Conservation (phyloP, 2,113 vertebrate genomes). For the Ardeotis arabs region DNA sequence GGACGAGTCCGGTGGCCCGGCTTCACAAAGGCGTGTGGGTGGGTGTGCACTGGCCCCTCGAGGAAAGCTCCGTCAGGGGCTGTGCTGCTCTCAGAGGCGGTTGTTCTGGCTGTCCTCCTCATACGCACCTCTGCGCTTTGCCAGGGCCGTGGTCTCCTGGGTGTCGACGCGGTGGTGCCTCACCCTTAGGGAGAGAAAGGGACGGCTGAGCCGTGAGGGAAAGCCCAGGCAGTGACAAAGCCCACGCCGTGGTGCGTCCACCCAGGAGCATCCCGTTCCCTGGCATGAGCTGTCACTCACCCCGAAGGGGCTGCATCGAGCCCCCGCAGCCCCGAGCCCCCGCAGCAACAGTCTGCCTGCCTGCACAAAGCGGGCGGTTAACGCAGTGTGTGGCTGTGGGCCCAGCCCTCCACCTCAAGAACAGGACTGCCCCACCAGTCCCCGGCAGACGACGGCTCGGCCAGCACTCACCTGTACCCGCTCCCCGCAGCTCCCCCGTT, state of each 20-base stretch:
- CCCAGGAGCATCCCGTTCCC: neutral
- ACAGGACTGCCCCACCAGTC: accelerated
- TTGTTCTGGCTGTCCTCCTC: conserved; percentile 58
- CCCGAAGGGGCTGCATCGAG: neutral
- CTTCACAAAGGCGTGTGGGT: accelerated
- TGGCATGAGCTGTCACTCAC: accelerated
- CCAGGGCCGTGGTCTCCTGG: conserved; percentile 23
- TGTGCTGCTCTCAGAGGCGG: conserved; percentile 19
- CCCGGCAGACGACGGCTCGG: accelerated
- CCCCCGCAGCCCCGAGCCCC: neutral
- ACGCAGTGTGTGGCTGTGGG: accelerated
- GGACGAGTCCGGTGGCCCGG: accelerated
- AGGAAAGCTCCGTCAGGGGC: neutral
- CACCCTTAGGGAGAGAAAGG: conserved; percentile 51
- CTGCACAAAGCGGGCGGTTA: accelerated
- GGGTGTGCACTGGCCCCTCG: neutral
- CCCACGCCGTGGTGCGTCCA: accelerated
- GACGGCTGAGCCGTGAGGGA: neutral
- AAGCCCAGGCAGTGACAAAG: neutral
- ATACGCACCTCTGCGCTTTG: conserved; percentile 31
- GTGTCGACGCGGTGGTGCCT: conserved; percentile 33
- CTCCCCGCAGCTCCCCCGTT: neutral
- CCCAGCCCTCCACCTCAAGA: neutral
- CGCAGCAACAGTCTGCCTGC: no score
- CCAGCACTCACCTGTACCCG: neutral